phyloP scores from a whole-genome alignment of 2,113 vertebrate species.

The Ammospiza nelsoni region DNA sequence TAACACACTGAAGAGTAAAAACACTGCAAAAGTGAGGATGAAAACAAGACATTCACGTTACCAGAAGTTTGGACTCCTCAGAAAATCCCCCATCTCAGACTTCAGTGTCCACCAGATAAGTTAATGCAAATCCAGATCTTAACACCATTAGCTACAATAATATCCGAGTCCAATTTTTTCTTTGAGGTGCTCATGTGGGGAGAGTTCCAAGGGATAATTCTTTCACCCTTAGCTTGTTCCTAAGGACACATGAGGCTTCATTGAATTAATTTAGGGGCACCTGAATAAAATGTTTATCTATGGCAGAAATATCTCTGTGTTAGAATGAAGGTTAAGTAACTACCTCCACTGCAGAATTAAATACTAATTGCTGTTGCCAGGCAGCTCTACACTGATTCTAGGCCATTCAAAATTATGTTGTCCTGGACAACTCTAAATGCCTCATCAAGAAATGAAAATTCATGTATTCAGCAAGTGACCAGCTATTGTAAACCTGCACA shows the following conservation, averaged over 20 bases:
- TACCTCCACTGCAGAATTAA: conserved; percentile 1
- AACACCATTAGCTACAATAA: neutral
- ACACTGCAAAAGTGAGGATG: neutral
- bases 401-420: neutral
- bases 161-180: neutral
- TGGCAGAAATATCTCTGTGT: neutral
- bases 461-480: neutral
- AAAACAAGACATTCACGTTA: neutral
- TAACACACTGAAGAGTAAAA: neutral
- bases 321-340: conserved; percentile 6
- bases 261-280: neutral
- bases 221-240: neutral
- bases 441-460: neutral
- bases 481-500: neutral
- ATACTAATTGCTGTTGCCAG: neutral
- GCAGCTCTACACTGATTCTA: conserved; percentile 6
- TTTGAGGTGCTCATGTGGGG: neutral
- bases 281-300: conserved; percentile 17
- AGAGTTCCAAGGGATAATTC: neutral
- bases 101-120: neutral
- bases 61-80: neutral
- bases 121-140: neutral
- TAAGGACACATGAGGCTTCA: neutral
- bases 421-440: neutral
- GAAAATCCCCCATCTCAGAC: neutral